Evolutionary conservation across 2,113 vertebrate genomes (phyloP).

Genomic region (Rhagologus leucostigma): DNA sequence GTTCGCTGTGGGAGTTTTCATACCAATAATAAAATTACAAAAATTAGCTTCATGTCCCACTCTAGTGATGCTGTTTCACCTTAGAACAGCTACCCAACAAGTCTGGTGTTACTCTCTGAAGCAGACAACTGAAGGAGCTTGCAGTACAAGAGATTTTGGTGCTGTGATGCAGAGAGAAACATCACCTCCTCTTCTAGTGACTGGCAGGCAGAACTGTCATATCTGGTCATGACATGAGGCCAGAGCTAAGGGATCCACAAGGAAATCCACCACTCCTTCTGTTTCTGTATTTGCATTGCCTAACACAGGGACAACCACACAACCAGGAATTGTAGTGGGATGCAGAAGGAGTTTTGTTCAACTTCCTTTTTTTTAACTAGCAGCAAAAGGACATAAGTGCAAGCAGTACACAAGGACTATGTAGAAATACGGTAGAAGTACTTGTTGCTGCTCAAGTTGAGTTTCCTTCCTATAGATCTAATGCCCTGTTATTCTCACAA

Average conservation of each 20-base stretch:
- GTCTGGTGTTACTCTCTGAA: background rate
- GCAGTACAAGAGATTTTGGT: background rate
- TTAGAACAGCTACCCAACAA: background rate
- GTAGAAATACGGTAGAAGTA: background rate
- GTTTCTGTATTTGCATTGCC: background rate
- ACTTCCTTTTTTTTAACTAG: background rate
- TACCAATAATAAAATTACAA: background rate
- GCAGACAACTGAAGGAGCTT: background rate
- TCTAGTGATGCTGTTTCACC: background rate
- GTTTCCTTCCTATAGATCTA: background rate
- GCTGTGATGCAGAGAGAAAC: background rate
- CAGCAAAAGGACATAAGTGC: background rate
- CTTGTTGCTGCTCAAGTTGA: background rate
- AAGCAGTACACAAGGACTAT: background rate
- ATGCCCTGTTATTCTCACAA: background rate
- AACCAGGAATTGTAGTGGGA: background rate
- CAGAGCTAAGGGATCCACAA: background rate
- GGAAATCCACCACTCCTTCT: background rate
- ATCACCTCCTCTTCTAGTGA: background rate
- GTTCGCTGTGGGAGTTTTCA: background rate
- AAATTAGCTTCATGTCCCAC: background rate
- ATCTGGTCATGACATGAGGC: background rate
- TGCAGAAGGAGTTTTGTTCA: background rate
- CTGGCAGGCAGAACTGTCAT: background rate
- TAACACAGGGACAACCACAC: background rate